Base-by-base conservation (phyloP, 2,797 vertebrate species). In the Argentina silus region DNA sequence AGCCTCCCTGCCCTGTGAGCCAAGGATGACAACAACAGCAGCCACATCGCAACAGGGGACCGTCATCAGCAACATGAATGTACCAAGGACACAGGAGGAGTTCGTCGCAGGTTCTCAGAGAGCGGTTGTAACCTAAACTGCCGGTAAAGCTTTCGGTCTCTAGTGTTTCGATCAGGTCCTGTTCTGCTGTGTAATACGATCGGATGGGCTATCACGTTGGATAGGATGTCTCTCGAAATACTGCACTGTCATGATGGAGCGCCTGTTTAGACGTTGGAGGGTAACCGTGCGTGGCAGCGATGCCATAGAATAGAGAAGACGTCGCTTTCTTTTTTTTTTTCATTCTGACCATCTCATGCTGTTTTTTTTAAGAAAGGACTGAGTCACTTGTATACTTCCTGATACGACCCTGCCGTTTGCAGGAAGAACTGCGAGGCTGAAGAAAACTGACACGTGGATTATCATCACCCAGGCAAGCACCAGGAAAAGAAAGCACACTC, bases 371-470 rank as follows among this genome's bases (percentile, higher is more conserved):
- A n/a, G n/a, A 78, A 64, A 83, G 73, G 70, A 77, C 70, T 79
- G 76, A 83, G 79, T 75, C 81, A 80, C 77, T 73, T 65, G 15
- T 48, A 14, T 68, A 92, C 92, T 94, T 95, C 91, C 92, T 92
- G 90, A 80, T 81, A 86, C 67, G 78, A 78, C 81, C 85, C 85
- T 85, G 86, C 79, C 80, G 90, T 82, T 74, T 80, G 81, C 19
- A 75, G 73, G 83, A 66, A 84, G 91, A 92, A 90, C 83, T 93
- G 91, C 92, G 85, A 74, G 86, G 78, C 86, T 73, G 67, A 36
- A 36, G 65, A 81, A 86, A 92, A 90, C 83, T 93, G 94, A 95
- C 94, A 95, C 94, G 94, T 95, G 94, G 94, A 95, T 92, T 82
- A 85, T 81, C 84, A 85, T 87, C 90, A 89, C 77, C 86, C 67